Conservation (phyloP, 2,113 vertebrate species). For the Proteles cristata region DNA sequence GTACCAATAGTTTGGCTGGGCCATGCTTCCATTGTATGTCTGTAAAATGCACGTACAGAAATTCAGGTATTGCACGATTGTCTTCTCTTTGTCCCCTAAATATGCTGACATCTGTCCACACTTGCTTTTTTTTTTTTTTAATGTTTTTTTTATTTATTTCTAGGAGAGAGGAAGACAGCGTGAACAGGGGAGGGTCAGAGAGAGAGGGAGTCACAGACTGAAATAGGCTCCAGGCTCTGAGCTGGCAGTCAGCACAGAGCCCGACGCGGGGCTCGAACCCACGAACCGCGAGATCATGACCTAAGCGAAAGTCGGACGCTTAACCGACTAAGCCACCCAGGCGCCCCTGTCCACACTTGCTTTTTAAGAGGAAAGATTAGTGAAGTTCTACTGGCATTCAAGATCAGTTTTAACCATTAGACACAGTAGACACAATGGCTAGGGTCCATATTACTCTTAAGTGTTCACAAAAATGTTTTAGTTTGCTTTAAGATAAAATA, state of each 20-base stretch:
- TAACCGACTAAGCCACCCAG: no score
- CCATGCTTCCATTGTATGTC: neutral
- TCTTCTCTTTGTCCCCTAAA: neutral
- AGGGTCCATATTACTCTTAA: neutral
- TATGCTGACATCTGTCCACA: neutral
- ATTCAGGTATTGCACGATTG: neutral
- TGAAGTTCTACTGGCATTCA: neutral
- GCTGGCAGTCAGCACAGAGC: no score
- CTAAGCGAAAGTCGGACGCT: no score
- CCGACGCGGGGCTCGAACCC: no score
- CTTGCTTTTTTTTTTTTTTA: neutral
- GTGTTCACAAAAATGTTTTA: neutral
- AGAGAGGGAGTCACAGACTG: no score
- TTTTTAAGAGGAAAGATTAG: neutral
- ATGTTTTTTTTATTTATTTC: no score
- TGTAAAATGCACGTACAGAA: neutral
- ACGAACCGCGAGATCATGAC: no score
- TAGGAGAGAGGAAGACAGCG: no score
- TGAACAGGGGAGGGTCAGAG: no score
- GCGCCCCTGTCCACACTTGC: neutral
- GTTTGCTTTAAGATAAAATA: neutral
- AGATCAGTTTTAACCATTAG: neutral
- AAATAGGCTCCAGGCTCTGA: no score
- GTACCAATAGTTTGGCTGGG: neutral
- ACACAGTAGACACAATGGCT: neutral